phyloP scores from a whole-genome alignment of 2,888 invertebrate genomes.

The Neoaliturus tenellus region DNA sequence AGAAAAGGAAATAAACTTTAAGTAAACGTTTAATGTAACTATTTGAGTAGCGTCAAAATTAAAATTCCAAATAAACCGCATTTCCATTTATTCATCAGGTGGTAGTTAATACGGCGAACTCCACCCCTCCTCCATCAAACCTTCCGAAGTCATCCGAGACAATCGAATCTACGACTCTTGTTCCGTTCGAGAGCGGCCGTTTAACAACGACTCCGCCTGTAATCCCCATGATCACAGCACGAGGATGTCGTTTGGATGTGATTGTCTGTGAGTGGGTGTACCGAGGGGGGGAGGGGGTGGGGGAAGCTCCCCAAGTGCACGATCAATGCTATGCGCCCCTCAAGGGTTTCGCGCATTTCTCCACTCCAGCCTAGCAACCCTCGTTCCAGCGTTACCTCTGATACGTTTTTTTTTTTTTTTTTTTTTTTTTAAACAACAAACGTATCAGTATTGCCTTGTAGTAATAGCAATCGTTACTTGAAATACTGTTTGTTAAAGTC shows the following conservation, averaged over 20 bases:
- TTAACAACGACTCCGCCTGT: neutral
- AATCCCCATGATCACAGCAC: constrained; percentile 27
- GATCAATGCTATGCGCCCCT: constrained; percentile 35
- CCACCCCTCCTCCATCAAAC: neutral
- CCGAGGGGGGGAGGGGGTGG: neutral
- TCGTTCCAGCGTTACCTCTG: neutral
- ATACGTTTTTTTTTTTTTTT: too few species aligned
- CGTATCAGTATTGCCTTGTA: too few species aligned
- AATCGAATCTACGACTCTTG: neutral
- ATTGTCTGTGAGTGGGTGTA: constrained; percentile 30
- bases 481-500: too few species aligned
- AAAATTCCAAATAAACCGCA: too few species aligned
- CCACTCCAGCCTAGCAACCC: neutral
- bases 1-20: too few species aligned
- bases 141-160: neutral
- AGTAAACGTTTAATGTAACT: too few species aligned
- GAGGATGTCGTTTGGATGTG: constrained; percentile 48
- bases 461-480: too few species aligned
- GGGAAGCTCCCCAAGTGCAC: constrained; percentile 42
- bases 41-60: too few species aligned
- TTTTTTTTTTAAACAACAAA: too few species aligned
- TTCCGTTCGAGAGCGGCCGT: neutral
- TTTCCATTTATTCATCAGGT: too few species aligned
- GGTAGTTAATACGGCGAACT: too few species aligned
- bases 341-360: constrained; percentile 51